Conservation (phyloP, 2,888 invertebrate genomes). For the Rosalia funebris region DNA sequence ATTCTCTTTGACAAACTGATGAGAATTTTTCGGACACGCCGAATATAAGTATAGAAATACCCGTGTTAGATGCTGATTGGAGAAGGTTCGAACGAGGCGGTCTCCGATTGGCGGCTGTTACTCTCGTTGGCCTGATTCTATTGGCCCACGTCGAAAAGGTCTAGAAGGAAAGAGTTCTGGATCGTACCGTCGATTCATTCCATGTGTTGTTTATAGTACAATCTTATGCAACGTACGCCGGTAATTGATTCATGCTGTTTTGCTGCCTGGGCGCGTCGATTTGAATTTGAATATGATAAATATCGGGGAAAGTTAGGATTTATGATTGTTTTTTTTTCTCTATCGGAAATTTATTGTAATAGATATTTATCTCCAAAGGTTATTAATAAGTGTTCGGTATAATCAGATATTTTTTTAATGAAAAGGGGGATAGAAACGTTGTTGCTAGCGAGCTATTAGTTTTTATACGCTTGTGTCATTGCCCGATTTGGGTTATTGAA, state of each 20-base stretch:
- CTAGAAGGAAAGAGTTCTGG: slow-evolving; percentile 23
- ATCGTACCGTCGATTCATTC: slow-evolving; percentile 16
- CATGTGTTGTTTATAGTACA: slow-evolving; percentile 23
- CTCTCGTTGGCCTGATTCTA: slow-evolving; percentile 65
- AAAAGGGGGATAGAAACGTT: too few species aligned
- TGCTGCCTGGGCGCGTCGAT: slow-evolving; percentile 4
- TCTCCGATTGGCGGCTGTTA: slow-evolving; percentile 64
- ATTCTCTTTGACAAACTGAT: slow-evolving; percentile 42
- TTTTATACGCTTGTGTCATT: too few species aligned
- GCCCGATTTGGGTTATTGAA: too few species aligned
- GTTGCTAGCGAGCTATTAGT: too few species aligned
- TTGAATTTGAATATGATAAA: slow-evolving; percentile 30
- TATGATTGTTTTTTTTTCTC: too few species aligned
- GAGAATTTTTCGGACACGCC: slow-evolving; percentile 45
- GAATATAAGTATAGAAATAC: slow-evolving; percentile 54
- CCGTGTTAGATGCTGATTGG: slow-evolving; percentile 72
- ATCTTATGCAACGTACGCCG: slow-evolving; percentile 29
- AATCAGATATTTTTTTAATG: too few species aligned
- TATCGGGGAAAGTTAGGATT: too few species aligned
- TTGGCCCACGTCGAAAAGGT: slow-evolving; percentile 25
- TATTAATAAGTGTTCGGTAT: too few species aligned
- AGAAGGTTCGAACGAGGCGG: slow-evolving; percentile 59
- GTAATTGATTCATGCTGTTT: slow-evolving; percentile 10
- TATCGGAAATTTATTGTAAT: too few species aligned
- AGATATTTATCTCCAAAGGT: too few species aligned